phyloP scores from a whole-genome alignment of 2,113 vertebrate genomes.

The human (Homo sapiens) region DNA sequence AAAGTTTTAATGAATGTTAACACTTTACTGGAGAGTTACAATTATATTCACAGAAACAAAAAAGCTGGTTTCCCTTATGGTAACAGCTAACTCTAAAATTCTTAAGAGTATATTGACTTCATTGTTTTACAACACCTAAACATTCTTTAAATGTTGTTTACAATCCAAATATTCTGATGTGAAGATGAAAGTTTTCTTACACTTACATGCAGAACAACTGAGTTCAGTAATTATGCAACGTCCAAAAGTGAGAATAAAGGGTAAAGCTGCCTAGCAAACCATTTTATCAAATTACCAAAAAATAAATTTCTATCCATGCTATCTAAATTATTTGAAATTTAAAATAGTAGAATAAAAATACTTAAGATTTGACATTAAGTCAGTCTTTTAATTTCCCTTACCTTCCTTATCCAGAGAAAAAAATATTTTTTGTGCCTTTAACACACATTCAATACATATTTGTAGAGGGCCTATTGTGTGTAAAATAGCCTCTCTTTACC shows the following conservation, averaged over 20 bases:
- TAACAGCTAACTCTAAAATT: not conserved
- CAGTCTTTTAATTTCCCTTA: not conserved
- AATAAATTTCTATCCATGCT: not conserved
- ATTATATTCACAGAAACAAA: conserved; percentile 37
- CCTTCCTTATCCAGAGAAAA: not conserved
- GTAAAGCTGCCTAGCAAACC: not conserved
- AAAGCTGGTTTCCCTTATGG: not conserved
- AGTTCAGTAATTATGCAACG: not conserved
- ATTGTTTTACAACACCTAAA: not conserved
- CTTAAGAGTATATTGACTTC: not conserved
- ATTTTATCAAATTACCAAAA: conserved; percentile 7
- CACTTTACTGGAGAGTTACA: not conserved
- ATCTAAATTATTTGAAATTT: conserved; percentile 22
- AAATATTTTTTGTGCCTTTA: not conserved
- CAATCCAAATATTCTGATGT: not conserved
- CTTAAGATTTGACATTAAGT: not conserved
- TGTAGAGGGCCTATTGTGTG: not conserved
- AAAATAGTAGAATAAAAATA: not conserved
- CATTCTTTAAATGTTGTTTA: not conserved
- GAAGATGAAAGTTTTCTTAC: not conserved
- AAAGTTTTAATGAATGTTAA: not conserved
- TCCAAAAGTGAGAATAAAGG: not conserved
- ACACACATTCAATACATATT: not conserved
- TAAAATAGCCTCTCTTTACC: not conserved
- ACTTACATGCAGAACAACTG: not conserved